phyloP scores from a whole-genome alignment of 2,888 invertebrate genomes.

The Hirtodrosophila trivittata region DNA sequence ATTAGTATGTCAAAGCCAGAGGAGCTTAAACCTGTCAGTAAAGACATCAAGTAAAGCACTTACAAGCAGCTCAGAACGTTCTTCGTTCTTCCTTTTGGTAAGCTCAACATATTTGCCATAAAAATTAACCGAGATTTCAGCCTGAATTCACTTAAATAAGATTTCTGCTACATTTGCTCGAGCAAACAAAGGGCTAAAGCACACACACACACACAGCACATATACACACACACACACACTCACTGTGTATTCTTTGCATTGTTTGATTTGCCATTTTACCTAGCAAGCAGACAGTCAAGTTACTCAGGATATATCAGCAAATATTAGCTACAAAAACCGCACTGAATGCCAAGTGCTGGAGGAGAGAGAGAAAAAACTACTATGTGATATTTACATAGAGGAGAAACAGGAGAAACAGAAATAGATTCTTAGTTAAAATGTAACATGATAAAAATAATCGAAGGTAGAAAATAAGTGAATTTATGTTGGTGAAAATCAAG shows the following conservation, averaged over 20 bases:
- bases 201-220: slow-evolving; percentile 25
- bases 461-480: no score
- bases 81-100: slow-evolving; percentile 13
- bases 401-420: slow-evolving; percentile 13
- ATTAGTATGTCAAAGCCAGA: slow-evolving; percentile 45
- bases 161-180: slow-evolving; percentile 65
- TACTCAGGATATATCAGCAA: slow-evolving; percentile 35
- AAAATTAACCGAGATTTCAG: slow-evolving; percentile 79
- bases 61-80: slow-evolving; percentile 20
- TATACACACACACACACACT: slow-evolving; percentile 14
- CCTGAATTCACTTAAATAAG: slow-evolving; percentile 75
- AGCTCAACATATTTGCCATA: slow-evolving; percentile 66
- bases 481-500: no score
- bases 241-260: slow-evolving; percentile 35
- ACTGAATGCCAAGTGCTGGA: slow-evolving; percentile 24
- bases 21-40: slow-evolving; percentile 43
- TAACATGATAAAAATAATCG: no score
- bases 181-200: slow-evolving; percentile 47
- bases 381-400: slow-evolving; percentile 34
- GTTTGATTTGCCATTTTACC: slow-evolving; percentile 75
- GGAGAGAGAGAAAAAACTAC: slow-evolving; percentile 32
- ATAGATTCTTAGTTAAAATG: no score
- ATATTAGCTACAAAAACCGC: slow-evolving; percentile 50
- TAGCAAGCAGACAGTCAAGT: slow-evolving; percentile 34
- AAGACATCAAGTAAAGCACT: slow-evolving; percentile 25